Evolutionary conservation across 2,888 invertebrate genomes (phyloP).

Genomic region (Acleris holmiana): DNA sequence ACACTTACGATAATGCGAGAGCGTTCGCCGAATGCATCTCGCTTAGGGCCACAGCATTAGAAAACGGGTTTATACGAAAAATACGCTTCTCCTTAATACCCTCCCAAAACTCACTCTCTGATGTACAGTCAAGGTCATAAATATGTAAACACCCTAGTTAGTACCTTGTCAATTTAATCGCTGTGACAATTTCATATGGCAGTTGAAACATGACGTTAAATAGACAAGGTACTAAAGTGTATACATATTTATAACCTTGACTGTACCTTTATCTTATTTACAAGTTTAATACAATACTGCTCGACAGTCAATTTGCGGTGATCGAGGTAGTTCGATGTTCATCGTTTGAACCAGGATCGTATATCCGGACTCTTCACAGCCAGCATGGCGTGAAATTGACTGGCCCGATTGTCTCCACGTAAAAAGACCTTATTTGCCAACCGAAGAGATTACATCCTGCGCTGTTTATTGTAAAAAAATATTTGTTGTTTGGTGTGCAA

Average conservation of each 20-base stretch:
- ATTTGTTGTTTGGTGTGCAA: conserved; percentile 35
- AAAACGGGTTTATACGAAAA: too few species aligned
- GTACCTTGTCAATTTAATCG: too few species aligned
- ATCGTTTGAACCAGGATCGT: conserved; percentile 41
- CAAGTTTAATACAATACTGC: conserved; percentile 38
- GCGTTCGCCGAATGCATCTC: too few species aligned
- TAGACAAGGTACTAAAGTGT: too few species aligned
- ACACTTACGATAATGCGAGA: too few species aligned
- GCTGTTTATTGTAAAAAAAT: neutral
- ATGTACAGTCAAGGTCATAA: too few species aligned
- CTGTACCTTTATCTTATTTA: conserved; percentile 34
- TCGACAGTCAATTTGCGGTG: conserved; percentile 40
- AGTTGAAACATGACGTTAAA: too few species aligned
- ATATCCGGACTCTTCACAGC: conserved; percentile 39
- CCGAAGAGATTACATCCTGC: conserved; percentile 38
- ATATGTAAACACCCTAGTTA: too few species aligned
- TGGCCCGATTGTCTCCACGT: conserved; percentile 41
- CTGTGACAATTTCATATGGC: too few species aligned
- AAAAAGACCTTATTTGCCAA: conserved; percentile 41
- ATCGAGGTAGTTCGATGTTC: conserved; percentile 35
- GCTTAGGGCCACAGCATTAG: too few species aligned
- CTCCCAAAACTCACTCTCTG: neutral
- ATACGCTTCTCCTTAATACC: neutral
- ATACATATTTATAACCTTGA: too few species aligned
- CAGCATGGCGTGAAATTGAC: conserved; percentile 46